Evolutionary conservation across 2,888 invertebrate species (phyloP).

Genomic region (Agapetus fuscipes): DNA sequence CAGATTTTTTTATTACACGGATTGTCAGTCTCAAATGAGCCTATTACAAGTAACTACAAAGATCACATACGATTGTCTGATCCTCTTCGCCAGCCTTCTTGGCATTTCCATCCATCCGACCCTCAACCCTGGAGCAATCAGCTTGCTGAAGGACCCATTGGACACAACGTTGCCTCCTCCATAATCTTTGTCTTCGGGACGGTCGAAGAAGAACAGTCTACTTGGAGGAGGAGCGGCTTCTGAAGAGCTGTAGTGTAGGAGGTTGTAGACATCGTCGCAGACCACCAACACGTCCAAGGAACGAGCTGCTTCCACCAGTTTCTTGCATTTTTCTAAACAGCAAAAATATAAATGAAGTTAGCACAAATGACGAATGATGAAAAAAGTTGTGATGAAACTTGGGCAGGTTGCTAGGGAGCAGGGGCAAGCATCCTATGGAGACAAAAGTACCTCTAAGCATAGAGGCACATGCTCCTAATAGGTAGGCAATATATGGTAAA

Average conservation of each 20-base stretch:
- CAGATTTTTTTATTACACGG: too few species aligned
- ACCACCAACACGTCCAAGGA: slow-evolving; percentile 37
- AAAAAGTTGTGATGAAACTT: too few species aligned
- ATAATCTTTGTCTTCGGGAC: slow-evolving; percentile 29
- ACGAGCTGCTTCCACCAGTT: slow-evolving; percentile 35
- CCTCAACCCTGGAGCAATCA: slow-evolving; percentile 52
- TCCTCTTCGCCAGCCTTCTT: slow-evolving; percentile 30
- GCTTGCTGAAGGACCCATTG: slow-evolving; percentile 56
- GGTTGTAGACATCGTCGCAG: slow-evolving; percentile 57
- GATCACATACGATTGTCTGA: slow-evolving; percentile 32
- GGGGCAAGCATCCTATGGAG: too few species aligned
- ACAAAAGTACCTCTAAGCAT: too few species aligned
- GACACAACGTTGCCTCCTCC: slow-evolving; percentile 46
- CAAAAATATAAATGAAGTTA: slow-evolving; percentile 1
- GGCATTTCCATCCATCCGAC: slow-evolving; percentile 56
- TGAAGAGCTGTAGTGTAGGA: slow-evolving; percentile 38
- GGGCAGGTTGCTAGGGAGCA: too few species aligned
- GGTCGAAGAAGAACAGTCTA: slow-evolving; percentile 46
- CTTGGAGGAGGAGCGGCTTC: slow-evolving; percentile 30
- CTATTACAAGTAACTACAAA: too few species aligned
- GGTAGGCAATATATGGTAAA: too few species aligned
- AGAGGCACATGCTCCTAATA: too few species aligned
- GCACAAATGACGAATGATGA: slow-evolving; percentile 6
- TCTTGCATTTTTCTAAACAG: slow-evolving; percentile 34
- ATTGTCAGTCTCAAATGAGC: too few species aligned